phyloP scores from a whole-genome alignment of 2,113 vertebrate species.

The Mus pahari region DNA sequence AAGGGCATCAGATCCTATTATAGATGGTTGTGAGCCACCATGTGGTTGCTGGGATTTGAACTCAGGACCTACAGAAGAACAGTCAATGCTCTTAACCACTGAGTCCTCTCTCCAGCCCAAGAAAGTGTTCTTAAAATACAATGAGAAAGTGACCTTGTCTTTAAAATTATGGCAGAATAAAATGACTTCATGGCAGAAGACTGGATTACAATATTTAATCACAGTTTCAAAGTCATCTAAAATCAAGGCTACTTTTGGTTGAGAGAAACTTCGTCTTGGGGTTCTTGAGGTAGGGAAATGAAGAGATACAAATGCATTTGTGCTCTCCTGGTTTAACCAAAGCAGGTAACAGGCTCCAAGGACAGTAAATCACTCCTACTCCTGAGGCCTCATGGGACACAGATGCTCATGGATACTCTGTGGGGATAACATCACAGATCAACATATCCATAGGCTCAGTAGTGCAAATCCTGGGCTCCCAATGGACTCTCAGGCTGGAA shows the following conservation, averaged over 20 bases:
- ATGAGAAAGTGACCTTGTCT: neutral
- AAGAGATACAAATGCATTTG: neutral
- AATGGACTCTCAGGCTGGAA: neutral
- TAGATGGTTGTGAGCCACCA: too few relatives aligned
- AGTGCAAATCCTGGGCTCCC: neutral
- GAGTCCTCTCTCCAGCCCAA: too few relatives aligned
- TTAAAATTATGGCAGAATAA: slow-evolving; percentile 25
- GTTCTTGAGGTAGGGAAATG: neutral
- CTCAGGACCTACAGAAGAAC: too few relatives aligned
- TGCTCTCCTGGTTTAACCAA: neutral
- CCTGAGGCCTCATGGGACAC: neutral
- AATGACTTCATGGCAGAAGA: neutral
- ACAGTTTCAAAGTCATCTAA: neutral
- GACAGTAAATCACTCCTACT: neutral
- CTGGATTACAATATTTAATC: neutral
- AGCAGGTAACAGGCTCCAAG: neutral
- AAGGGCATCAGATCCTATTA: too few relatives aligned
- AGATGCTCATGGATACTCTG: neutral
- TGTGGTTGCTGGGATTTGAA: too few relatives aligned
- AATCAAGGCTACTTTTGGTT: neutral
- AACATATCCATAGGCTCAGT: neutral
- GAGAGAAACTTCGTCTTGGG: neutral
- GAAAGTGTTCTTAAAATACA: slow-evolving; percentile 1
- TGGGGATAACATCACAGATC: neutral
- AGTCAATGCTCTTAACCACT: too few relatives aligned